Base-by-base conservation (phyloP, 2,888 invertebrate genomes). In the Tiliacea aurago region DNA sequence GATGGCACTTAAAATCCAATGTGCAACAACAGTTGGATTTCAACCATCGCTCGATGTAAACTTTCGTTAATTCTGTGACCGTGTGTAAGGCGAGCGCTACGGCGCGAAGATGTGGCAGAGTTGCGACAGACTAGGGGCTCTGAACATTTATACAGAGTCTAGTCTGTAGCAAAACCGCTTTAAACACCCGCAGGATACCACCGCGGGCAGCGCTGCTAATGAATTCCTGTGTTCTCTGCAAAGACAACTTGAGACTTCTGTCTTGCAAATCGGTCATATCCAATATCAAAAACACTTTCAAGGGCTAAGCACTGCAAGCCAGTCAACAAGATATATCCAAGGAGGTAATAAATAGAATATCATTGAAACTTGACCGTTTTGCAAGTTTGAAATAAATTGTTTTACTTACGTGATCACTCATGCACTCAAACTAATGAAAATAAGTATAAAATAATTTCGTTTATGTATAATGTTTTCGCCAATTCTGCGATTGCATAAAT, bases 1-100 rank as follows among this genome's bases (percentile, higher is more conserved):
- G 94, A 96, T 95, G 93, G 95, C 90, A 91, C 80, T 92, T 94
- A 95, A 95, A 95, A 94, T 92, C 95, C 96, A 96, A 95, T 94
- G 94, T 90, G 89, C 86, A 77, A 87, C 84, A 92, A 94, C 95
- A 96, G 92, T 95, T 95, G 95, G 94, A 94, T 94, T 94, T 93
- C 93, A 93, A 91, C 95, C 95, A 96, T 95, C 95, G 90, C 93
- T 93, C 91, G 90, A 90, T 94, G 95, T 91, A 93, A 93, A 94
- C 93, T 88, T 90, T 91, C 91, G 89, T 86, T 73, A 89, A 84
- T 84, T 83, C 84, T 81, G 89, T 88, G 86, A 83, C 83, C 86
- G 88, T 84, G 84, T 89, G 89, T 88, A 87, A 91, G 87, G 86
- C 89, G 91, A 88, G 91, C 91, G 81, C 90, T 87, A 88, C 87